Evolutionary conservation across 1,140 invertebrate species (phyloP).

Genomic region (Danaus plexippus): DNA sequence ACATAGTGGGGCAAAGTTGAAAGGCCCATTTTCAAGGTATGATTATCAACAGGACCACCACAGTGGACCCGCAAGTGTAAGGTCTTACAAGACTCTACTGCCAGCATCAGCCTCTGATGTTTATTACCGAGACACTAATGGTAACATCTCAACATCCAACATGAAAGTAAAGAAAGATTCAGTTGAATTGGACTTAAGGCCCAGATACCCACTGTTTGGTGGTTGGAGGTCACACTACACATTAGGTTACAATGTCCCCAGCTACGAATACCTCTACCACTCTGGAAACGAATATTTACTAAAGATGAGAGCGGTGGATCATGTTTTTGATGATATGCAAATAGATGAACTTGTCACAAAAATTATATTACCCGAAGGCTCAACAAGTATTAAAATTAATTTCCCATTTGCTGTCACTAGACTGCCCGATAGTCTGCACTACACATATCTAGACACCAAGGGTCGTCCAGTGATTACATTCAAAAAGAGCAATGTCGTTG

Average conservation of each 20-base stretch:
- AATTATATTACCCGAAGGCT: constrained; percentile 96
- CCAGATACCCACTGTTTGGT: constrained; percentile 97
- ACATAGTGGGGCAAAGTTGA: constrained; percentile 93
- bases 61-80: constrained; percentile 88
- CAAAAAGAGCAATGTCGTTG: constrained; percentile 91
- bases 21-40: constrained; percentile 95
- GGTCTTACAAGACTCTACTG: constrained; percentile 93
- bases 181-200: constrained; percentile 94
- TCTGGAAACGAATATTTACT: constrained; percentile 86
- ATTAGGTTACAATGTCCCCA: constrained; percentile 97
- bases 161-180: constrained; percentile 90
- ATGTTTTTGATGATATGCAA: constrained; percentile 97
- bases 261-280: constrained; percentile 94
- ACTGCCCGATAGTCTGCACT: constrained; percentile 83
- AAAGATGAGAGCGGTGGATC: constrained; percentile 94
- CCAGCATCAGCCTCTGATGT: constrained; percentile 90
- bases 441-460: constrained; percentile 95
- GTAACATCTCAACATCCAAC: constrained; percentile 98
- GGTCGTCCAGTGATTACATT: constrained; percentile 92
- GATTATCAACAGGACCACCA: constrained; percentile 94
- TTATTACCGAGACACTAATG: constrained; percentile 97
- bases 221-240: constrained; percentile 99
- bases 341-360: constrained; percentile 92
- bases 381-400: constrained; percentile 84
- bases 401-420: constrained; percentile 88